These are phyloP conservation scores for Lytechinus pictus DNA, from an alignment of 35 echinoderm and acorn worm species.

Conservation along the genomic window DNA sequence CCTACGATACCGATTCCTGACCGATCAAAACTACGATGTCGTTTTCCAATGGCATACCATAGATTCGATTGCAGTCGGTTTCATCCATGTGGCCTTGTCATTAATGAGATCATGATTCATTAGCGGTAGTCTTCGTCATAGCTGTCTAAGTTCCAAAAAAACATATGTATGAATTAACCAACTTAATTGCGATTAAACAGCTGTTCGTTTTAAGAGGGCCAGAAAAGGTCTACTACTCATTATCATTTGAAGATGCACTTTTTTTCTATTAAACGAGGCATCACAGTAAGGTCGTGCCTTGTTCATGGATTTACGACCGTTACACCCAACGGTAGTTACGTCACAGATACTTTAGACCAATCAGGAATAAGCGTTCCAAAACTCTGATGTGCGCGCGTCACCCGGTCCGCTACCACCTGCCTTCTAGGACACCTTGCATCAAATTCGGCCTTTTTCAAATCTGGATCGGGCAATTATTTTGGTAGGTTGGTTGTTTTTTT, in stretches of 20 bases:
- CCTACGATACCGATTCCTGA: neutral
- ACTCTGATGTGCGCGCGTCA: too few relatives aligned
- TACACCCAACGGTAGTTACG: neutral
- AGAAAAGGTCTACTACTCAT: neutral
- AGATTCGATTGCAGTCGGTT: too few relatives aligned
- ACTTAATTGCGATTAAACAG: neutral
- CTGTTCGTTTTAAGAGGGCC: neutral
- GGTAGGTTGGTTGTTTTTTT: too few relatives aligned
- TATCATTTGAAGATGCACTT: neutral
- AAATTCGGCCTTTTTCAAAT: too few relatives aligned
- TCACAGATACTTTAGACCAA: neutral
- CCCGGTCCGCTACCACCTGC: too few relatives aligned
- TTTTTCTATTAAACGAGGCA: neutral
- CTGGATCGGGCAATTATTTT: too few relatives aligned
- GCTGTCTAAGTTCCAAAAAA: neutral
- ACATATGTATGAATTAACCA: neutral
- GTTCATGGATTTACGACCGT: neutral
- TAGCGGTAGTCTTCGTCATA: neutral
- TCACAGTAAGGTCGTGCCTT: neutral
- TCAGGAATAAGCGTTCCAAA: neutral
- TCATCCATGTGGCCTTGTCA: too few relatives aligned
- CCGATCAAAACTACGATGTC: too few relatives aligned
- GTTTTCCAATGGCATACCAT: too few relatives aligned
- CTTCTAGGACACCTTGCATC: too few relatives aligned
- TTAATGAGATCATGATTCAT: neutral